phyloP scores from a whole-genome alignment of 2,113 vertebrate genomes.

The Microcebus lehilahytsara region DNA sequence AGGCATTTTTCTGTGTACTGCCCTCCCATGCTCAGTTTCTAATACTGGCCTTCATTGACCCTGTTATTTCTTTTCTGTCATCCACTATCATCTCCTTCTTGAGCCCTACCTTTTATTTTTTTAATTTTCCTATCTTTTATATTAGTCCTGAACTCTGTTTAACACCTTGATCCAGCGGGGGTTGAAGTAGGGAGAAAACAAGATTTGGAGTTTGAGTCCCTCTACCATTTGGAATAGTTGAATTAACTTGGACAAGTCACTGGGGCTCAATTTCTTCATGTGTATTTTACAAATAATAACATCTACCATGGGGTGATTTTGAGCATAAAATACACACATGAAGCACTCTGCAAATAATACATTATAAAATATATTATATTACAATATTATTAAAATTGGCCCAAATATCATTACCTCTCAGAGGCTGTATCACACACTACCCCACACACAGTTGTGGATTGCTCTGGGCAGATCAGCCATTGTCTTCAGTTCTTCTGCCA shows the following conservation, averaged over 20 bases:
- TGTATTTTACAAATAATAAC: constrained; percentile 12
- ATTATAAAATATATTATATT: constrained; percentile 1
- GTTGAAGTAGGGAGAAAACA: not conserved
- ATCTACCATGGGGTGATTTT: not conserved
- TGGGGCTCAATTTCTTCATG: not conserved
- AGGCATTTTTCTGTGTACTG: not conserved
- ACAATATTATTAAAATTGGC: not conserved
- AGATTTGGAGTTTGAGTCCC: not conserved
- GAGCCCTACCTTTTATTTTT: not conserved
- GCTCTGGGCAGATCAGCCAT: not conserved
- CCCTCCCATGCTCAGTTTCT: not conserved
- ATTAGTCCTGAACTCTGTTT: not conserved
- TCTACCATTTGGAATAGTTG: not conserved
- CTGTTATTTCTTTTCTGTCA: constrained; percentile 2
- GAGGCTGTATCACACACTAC: not conserved
- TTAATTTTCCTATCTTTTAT: not conserved
- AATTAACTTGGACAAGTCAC: not conserved
- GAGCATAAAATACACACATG: not conserved
- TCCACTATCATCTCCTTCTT: not conserved
- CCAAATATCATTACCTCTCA: not conserved
- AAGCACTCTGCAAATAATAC: not conserved
- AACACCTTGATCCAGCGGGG: not conserved
- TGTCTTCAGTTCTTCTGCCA: not conserved
- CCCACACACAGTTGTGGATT: not conserved
- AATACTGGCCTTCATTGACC: not conserved